phyloP scores from a whole-genome alignment of 2,113 vertebrate species.

The Nesogale talazaci region DNA sequence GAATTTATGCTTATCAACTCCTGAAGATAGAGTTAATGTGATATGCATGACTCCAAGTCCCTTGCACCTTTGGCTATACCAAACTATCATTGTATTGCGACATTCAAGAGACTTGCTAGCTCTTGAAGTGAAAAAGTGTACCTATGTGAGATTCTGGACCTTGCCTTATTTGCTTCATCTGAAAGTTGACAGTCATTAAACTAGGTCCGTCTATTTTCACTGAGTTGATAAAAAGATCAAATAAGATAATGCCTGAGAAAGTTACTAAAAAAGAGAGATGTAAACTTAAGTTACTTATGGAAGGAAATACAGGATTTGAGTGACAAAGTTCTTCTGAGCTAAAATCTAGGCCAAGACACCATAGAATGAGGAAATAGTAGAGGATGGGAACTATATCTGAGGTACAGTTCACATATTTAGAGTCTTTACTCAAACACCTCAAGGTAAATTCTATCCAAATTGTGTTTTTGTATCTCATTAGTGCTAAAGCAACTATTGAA shows the following conservation, averaged over 20 bases:
- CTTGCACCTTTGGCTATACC: neutral
- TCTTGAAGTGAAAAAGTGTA: neutral
- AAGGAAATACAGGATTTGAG: neutral
- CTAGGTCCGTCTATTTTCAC: neutral
- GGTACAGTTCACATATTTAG: neutral
- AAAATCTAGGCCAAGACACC: slow-evolving; percentile 14
- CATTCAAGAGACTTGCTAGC: neutral
- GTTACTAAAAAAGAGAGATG: slow-evolving; percentile 17
- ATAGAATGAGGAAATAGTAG: neutral
- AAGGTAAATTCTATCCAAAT: slow-evolving; percentile 51
- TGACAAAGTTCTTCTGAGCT: neutral
- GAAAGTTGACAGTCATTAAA: slow-evolving; percentile 36
- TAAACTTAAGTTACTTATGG: slow-evolving; percentile 29
- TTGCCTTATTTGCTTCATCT: neutral
- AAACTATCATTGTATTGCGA: neutral
- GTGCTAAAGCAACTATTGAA: slow-evolving; percentile 54
- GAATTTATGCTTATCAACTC: neutral
- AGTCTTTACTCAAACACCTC: slow-evolving; percentile 41
- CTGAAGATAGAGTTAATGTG: neutral
- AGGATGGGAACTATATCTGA: neutral
- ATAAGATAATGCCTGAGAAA: neutral
- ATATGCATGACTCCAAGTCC: neutral
- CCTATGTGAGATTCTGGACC: neutral
- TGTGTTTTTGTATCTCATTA: slow-evolving; percentile 32
- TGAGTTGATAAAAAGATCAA: neutral